Conservation (phyloP, 2,113 vertebrate species). For the Periophthalmodon schlosseri region DNA sequence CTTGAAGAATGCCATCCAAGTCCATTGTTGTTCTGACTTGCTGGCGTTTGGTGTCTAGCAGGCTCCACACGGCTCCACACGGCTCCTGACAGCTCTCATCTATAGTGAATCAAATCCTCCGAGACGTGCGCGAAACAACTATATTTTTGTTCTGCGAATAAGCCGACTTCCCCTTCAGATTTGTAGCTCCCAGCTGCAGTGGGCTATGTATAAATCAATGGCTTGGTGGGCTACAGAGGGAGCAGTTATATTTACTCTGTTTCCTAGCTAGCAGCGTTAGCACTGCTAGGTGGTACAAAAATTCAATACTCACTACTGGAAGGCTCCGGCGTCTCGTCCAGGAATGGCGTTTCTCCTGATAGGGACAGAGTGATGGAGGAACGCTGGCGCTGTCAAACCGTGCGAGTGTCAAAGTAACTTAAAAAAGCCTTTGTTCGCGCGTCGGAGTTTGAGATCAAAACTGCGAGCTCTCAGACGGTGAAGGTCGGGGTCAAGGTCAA, state of each 20-base stretch:
- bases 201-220: constrained; percentile 75
- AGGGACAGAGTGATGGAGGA: constrained; percentile 64
- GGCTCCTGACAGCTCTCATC: constrained; percentile 61
- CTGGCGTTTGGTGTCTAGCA: constrained; percentile 40
- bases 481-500: too few species aligned
- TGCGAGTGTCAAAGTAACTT: constrained; percentile 48
- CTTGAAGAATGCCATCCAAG: constrained; percentile 32
- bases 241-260: constrained; percentile 74
- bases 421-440: constrained; percentile 46
- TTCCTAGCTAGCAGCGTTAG: constrained; percentile 72
- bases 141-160: constrained; percentile 74
- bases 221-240: constrained; percentile 69
- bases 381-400: constrained; percentile 46
- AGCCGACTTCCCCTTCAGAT: constrained; percentile 70
- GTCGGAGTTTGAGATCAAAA: constrained; percentile 21
- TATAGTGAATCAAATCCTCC: constrained; percentile 64
- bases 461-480: background rate
- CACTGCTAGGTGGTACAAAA: constrained; percentile 67
- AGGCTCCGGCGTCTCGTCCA: constrained; percentile 51
- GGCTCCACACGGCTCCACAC: constrained; percentile 32
- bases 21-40: constrained; percentile 40
- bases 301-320: constrained; percentile 71
- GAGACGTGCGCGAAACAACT: constrained; percentile 64
- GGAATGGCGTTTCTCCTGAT: constrained; percentile 60
- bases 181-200: constrained; percentile 73